Evolutionary conservation across 1,140 invertebrate species (phyloP).

Genomic region (Drosophila paulistorum): DNA sequence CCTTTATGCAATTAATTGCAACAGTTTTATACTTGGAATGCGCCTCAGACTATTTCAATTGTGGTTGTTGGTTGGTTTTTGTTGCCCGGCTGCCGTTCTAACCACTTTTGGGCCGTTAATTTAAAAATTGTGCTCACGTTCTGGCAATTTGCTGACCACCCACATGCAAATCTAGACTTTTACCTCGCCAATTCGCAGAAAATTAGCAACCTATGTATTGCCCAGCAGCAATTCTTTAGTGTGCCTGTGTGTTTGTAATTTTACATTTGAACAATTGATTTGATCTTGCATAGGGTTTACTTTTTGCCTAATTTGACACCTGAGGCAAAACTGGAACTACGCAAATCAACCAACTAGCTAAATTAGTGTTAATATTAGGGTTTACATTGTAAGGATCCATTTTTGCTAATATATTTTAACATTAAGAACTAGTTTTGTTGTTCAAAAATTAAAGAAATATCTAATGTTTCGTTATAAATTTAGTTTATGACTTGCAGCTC

Average conservation of each 20-base stretch:
- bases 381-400: constrained; percentile 44
- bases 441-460: no score
- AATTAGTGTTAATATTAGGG: constrained; percentile 62
- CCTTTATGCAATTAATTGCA: constrained; percentile 80
- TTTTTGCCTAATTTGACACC: constrained; percentile 78
- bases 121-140: constrained; percentile 82
- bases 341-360: constrained; percentile 36
- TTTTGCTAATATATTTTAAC: constrained; percentile 26
- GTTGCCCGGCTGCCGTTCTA: constrained; percentile 56
- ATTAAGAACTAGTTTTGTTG: no score
- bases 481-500: no score
- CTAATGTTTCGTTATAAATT: no score
- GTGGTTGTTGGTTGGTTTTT: constrained; percentile 1
- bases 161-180: constrained; percentile 68
- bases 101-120: constrained; percentile 74
- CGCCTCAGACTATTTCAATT: constrained; percentile 30
- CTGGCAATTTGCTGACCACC: constrained; percentile 79
- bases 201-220: constrained; percentile 54
- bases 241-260: constrained; percentile 30
- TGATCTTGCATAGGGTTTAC: constrained; percentile 60
- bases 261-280: constrained; percentile 59
- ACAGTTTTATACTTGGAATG: constrained; percentile 75
- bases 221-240: constrained; percentile 36
- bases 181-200: constrained; percentile 50
- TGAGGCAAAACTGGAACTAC: constrained; percentile 56